These are phyloP conservation scores for Mirza zaza DNA, from an alignment of 2,113 vertebrate species.

Conservation along the genomic window DNA sequence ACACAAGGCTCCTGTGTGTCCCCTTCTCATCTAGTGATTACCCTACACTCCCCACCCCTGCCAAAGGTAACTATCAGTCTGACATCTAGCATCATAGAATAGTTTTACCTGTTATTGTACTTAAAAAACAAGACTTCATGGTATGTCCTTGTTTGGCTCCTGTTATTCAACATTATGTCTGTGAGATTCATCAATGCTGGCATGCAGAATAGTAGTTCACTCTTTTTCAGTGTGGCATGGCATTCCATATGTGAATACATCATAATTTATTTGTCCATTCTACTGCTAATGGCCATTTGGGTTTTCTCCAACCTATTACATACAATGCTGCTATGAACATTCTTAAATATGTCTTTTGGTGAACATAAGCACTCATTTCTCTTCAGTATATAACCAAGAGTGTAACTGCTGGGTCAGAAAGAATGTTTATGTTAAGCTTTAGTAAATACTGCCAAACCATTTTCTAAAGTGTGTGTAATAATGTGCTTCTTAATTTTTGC, in stretches of 20 bases:
- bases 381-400: no score
- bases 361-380: not conserved
- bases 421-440: not conserved
- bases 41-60: no score
- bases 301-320: not conserved
- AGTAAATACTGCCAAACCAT: not conserved
- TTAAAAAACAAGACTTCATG: not conserved
- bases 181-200: not conserved
- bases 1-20: not conserved
- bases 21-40: not conserved
- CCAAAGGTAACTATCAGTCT: not conserved
- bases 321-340: not conserved
- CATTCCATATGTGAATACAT: not conserved
- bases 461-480: not conserved
- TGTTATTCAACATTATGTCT: not conserved
- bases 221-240: not conserved
- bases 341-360: not conserved
- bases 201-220: not conserved
- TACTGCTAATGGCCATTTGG: not conserved
- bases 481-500: not conserved
- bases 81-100: not conserved
- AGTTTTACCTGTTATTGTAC: not conserved
- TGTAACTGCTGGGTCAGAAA: not conserved
- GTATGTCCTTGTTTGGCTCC: not conserved
- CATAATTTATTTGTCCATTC: not conserved